Conservation (phyloP, 92 coral and sea anemone species). For the Siderastrea siderea region DNA sequence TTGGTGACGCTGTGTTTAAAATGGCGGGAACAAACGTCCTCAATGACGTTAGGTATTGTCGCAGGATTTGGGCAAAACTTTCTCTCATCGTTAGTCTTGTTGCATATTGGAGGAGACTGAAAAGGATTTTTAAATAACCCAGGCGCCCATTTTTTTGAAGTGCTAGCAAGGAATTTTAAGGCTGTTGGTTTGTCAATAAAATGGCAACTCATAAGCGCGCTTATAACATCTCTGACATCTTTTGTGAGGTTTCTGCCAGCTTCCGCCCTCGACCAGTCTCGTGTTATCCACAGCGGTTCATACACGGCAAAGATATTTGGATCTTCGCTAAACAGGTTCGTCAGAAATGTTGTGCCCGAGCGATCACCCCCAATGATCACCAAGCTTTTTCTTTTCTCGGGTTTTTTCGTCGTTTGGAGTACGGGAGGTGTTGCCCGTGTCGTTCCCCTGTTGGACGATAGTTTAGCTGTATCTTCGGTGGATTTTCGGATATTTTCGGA, state of each 20-base stretch:
- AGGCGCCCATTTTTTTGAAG: constrained; percentile 37
- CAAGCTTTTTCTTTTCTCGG: constrained; percentile 35
- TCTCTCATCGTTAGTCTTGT: neutral
- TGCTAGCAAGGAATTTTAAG: constrained; percentile 14
- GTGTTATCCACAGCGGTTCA: constrained; percentile 58
- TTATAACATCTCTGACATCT: constrained; percentile 26
- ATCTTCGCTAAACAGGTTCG: constrained; percentile 53
- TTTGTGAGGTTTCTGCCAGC: neutral
- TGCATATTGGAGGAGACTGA: constrained; percentile 53
- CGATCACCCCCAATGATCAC: constrained; percentile 59
- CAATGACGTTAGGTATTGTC: constrained; percentile 14
- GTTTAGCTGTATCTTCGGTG: neutral
- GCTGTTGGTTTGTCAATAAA: constrained; percentile 22
- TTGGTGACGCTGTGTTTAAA: constrained; percentile 61
- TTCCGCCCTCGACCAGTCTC: constrained; percentile 13
- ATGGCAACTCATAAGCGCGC: constrained; percentile 35
- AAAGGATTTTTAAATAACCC: constrained; percentile 45
- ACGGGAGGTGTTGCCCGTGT: neutral
- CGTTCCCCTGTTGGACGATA: neutral
- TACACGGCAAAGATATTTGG: constrained; percentile 38
- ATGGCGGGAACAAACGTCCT: constrained; percentile 23
- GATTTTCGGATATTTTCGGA: neutral
- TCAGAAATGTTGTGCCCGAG: constrained; percentile 56
- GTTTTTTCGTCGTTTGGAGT: neutral
- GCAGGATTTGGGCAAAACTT: constrained; percentile 11